Conservation (phyloP, 2,113 vertebrate genomes). For the Puntigrus tetrazona region DNA sequence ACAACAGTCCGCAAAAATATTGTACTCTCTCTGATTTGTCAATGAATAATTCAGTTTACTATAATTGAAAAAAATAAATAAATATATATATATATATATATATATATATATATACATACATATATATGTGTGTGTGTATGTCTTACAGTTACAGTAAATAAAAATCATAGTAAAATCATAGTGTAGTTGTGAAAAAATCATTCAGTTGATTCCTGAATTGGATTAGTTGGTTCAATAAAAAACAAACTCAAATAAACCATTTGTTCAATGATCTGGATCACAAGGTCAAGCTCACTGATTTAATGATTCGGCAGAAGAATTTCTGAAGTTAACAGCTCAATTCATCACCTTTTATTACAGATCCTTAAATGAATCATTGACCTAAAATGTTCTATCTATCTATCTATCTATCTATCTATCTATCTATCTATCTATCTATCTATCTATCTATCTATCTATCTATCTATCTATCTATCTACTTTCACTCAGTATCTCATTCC, state of each 20-base stretch:
- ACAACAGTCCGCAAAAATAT: no score
- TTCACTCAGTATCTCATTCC: not conserved
- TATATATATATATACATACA: no score
- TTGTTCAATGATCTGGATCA: not conserved
- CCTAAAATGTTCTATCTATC: not conserved
- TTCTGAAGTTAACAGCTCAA: not conserved
- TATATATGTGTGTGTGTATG: no score
- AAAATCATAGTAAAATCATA: no score
- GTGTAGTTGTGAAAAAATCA: not conserved
- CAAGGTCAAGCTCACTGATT: not conserved
- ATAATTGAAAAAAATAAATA: no score
- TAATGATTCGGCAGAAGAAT: not conserved
- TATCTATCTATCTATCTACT: not conserved
- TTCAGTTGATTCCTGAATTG: not conserved
- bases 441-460: not conserved
- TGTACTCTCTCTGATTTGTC: no score
- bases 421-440: not conserved
- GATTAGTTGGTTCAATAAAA: not conserved
- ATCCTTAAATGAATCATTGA: not conserved
- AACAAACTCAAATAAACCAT: not conserved
- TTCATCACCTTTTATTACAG: not conserved
- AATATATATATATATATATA: no score
- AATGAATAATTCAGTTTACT: no score
- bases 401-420: not conserved
- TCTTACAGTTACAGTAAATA: not conserved